Conservation (phyloP, 1,140 invertebrate genomes). For the Leptinotarsa defecta region DNA sequence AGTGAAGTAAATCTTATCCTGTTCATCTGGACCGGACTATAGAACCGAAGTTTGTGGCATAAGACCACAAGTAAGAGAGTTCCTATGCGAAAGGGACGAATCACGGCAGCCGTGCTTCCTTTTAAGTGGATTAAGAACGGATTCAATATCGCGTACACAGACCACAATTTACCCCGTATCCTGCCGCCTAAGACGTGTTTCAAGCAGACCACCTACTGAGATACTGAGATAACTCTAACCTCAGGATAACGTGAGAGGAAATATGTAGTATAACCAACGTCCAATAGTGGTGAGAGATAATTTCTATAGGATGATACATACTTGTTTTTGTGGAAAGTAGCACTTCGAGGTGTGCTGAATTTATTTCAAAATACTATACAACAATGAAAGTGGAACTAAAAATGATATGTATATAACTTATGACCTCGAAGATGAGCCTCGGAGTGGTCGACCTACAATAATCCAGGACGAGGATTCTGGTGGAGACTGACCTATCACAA, state of each 20-base stretch:
- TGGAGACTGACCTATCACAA: no score
- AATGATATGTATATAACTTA: no score
- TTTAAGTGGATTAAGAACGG: not conserved
- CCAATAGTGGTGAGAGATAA: not conserved
- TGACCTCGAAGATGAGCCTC: no score
- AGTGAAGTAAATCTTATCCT: not conserved
- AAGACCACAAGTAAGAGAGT: not conserved
- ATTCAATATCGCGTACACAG: not conserved
- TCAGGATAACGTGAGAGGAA: slow-evolving; percentile 5
- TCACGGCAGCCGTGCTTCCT: slow-evolving; percentile 1
- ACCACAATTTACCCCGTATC: not conserved
- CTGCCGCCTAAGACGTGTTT: not conserved
- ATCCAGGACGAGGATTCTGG: no score
- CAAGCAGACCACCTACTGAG: slow-evolving; percentile 5
- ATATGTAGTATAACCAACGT: not conserved
- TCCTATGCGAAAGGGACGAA: not conserved
- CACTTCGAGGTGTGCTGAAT: no score
- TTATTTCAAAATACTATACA: no score
- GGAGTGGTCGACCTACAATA: no score
- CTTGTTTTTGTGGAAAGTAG: no score
- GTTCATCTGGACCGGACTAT: not conserved
- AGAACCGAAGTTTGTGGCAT: not conserved
- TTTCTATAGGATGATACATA: not conserved
- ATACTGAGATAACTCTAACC: slow-evolving; percentile 6
- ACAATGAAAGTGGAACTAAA: no score